Conservation (phyloP, 2,113 vertebrate species). For the Paralichthys olivaceus region DNA sequence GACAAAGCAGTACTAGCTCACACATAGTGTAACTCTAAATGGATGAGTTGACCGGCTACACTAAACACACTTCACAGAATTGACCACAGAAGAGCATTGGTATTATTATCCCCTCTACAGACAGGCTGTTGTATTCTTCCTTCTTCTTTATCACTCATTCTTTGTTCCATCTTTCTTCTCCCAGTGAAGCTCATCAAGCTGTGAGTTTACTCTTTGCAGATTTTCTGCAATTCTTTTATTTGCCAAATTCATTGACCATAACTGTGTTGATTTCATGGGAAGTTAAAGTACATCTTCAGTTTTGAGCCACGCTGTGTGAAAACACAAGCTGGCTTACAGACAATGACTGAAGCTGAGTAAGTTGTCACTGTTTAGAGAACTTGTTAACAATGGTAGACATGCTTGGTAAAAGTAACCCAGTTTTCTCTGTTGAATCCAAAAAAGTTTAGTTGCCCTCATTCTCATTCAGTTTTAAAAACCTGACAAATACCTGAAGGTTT, state of each 20-base stretch:
- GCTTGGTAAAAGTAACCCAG: conserved; percentile 2
- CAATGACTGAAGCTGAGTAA: conserved; percentile 45
- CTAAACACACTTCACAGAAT: conserved; percentile 17
- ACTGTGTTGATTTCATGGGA: conserved; percentile 20
- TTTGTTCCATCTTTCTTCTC: conserved; percentile 16
- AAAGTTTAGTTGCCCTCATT: conserved; percentile 17
- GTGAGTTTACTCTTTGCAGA: conserved; percentile 64
- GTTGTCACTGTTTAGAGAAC: conserved; percentile 66
- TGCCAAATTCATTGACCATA: conserved; percentile 34
- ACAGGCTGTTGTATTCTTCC: conserved; percentile 13
- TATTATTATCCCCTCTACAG: conserved; percentile 13
- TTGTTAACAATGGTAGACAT: neutral
- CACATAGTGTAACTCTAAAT: conserved; percentile 59
- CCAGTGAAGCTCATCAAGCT: conserved; percentile 29
- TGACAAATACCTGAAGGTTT: conserved; percentile 16
- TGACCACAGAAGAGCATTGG: conserved; percentile 2
- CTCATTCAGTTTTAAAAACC: neutral
- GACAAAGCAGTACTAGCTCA: conserved; percentile 20
- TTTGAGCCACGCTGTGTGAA: conserved; percentile 27
- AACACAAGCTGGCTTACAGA: neutral
- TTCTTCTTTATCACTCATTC: neutral
- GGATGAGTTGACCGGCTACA: conserved; percentile 59
- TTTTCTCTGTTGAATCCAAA: conserved; percentile 18
- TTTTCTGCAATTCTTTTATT: conserved; percentile 70
- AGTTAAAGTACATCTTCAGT: conserved; percentile 37